Percentiles rank a stretch among this genome's conserved stretches.
Evolutionary conservation across 1,140 invertebrate genomes (phyloP).

Genomic region (Eriosoma lanigerum): DNA sequence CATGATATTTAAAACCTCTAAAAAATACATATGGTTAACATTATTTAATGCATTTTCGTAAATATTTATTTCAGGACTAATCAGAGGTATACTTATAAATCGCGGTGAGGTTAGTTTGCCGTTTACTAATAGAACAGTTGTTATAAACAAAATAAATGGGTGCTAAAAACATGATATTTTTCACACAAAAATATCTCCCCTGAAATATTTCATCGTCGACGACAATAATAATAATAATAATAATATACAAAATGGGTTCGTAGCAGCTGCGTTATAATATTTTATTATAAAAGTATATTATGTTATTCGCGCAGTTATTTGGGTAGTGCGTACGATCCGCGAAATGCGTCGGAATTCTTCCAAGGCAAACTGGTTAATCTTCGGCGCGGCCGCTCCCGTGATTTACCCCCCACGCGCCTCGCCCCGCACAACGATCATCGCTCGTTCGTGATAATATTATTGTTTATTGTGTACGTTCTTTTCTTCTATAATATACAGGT

Average conservation of each 20-base stretch:
- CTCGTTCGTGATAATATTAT: neutral
- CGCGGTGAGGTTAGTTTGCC: too few relatives aligned
- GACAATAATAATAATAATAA: too few relatives aligned
- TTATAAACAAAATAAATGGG: too few relatives aligned
- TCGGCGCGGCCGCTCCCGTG: neutral
- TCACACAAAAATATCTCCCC: too few relatives aligned
- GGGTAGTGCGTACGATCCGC: neutral
- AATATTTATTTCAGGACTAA: too few relatives aligned
- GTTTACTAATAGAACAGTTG: too few relatives aligned
- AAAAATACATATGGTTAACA: too few relatives aligned
- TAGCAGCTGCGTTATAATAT: neutral
- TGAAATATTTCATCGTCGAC: too few relatives aligned
- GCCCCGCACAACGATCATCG: neutral
- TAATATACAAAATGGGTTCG: neutral
- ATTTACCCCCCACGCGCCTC: neutral
- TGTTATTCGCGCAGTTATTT: neutral
- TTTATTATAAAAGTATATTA: neutral
- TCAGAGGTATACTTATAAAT: too few relatives aligned
- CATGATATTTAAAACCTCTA: too few relatives aligned
- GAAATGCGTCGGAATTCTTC: conserved; percentile 38
- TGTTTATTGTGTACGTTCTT: neutral
- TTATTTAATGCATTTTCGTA: too few relatives aligned
- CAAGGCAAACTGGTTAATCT: conserved; percentile 44
- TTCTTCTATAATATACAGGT: neutral
- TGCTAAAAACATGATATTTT: too few relatives aligned